Percentiles rank a stretch among this genome's conserved stretches.
Conservation (phyloP, 2,888 invertebrate genomes). For the Amiota minor region DNA sequence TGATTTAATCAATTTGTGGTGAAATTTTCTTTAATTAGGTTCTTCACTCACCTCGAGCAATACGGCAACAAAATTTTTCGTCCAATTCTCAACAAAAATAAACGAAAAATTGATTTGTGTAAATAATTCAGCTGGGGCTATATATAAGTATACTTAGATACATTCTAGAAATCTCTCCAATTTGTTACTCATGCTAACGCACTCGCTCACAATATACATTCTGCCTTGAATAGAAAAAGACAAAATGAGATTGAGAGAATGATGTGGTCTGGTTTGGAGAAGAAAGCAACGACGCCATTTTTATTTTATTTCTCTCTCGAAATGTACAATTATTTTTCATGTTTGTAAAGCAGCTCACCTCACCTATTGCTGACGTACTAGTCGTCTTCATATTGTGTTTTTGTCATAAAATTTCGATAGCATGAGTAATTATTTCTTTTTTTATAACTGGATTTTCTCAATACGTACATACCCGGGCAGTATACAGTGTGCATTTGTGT, state of each 20-base stretch:
- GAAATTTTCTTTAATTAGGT: too few species aligned
- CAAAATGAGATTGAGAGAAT: not conserved
- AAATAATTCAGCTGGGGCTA: too few species aligned
- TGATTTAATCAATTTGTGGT: too few species aligned
- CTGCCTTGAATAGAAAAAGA: not conserved
- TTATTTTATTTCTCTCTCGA: too few species aligned
- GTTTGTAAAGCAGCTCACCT: not conserved
- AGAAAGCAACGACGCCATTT: slow-evolving; percentile 15
- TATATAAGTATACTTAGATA: not conserved
- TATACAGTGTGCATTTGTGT: slow-evolving; percentile 33
- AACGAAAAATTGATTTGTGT: too few species aligned
- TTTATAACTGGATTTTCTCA: not conserved
- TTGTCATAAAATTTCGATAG: slow-evolving; percentile 13
- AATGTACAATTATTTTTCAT: slow-evolving; percentile 2
- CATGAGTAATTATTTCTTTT: slow-evolving; percentile 23
- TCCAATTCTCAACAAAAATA: too few species aligned
- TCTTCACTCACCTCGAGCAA: too few species aligned
- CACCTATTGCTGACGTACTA: not conserved
- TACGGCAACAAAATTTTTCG: too few species aligned
- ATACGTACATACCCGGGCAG: not conserved
- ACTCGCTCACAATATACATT: too few species aligned
- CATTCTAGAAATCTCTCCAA: not conserved
- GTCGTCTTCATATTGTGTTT: not conserved
- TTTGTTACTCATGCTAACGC: too few species aligned
- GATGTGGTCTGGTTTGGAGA: not conserved